Evolutionary conservation across 2,888 invertebrate species (phyloP), one percentile per base, ranked within the genome.

Genomic region (Acanthosepion pharaonis): DNA sequence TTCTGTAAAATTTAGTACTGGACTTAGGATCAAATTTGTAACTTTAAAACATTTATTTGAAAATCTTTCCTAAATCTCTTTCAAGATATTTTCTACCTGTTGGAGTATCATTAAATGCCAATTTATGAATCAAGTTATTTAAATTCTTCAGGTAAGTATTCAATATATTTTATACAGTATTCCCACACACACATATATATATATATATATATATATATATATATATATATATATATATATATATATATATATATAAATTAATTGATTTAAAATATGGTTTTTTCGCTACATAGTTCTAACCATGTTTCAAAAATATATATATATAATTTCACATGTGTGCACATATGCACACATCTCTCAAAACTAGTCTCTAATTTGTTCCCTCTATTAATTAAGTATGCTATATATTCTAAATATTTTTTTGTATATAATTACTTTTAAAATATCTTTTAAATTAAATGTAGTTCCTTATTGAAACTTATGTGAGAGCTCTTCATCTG

Each of bases 71-170:
- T 33, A 78, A 78, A 78, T 78, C n/a, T 78, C 78, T 78, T 78
- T 78, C n/a, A 78, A 78, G 78, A 78, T 78, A 78, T 78, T 78
- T 78, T 78, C 78, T 78, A 78, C 78, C 78, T 78, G 78, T n/a
- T 18, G 78, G 78, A 78, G 78, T 78, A 78, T 78, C 78, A 78
- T 78, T 78, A 78, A 78, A 78, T 78, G 78, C 78, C n/a, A 78
- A 78, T 78, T 78, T 78, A 78, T 33, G n/a, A n/a, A 33, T 78
- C 78, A 78, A 78, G 78, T 78, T 78, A n/a, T 33, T 78, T 78
- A n/a, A 78, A 78, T 78, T 78, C n/a, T 33, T n/a, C 78, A 78
- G 78, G 78, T 78, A 78, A 78, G 78, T 78, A n/a, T 78, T 78
- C n/a, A 78, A 78, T 78, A 78, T 78, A 78, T 78, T 78, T 78